Base-by-base conservation (phyloP, 2,888 invertebrate species). In the Ryuthela nishihirai region DNA sequence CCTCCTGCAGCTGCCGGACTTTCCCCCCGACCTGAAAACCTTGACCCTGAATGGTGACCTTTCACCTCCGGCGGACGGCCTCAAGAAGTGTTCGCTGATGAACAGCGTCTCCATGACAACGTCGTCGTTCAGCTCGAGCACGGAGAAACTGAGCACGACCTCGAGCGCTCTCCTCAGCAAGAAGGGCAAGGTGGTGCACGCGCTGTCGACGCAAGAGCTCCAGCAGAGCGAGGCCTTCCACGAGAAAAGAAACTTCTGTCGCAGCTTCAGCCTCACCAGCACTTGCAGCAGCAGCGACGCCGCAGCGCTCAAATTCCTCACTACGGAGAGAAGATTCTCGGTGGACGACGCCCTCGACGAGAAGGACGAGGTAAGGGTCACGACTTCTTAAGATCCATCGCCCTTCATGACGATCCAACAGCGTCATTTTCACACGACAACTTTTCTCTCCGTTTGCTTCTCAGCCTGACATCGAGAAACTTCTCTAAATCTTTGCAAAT, bases 201-300 rank as follows among this genome's bases (percentile, higher is more conserved):
- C 39, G 12, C 25, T 42, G 24, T 42, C 38, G 17, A 45, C 35
- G 34, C 38, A 54, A 9, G 29, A 54, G 41, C 36, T 55, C 29
- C 38, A 49, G 48, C 52, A 58, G 49, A 40, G 42, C 42, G 50
- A 43, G 34, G 36, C 48, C 50, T 29, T 52, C 45, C 36, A 32
- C 23, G 42, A 59, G 39, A 52, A 48, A 10, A 38, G 48, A 7
- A 65, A 60, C 43, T 67, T 66, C 48, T 60, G 53, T 43, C 38
- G 66, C 7, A 66, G 67, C 35, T 50, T 63, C 40, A 56, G 64
- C 20, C 44, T 58, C 3, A 50, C 53, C 5, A 49, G 54, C 36
- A 62, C 53, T 34, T 44, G 47, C 12, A 38, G 61, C 35, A 54
- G 60, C 24, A 46, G 47, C 29, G 40, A 59, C 26, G 36, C 46